phyloP scores from a whole-genome alignment of 1,140 invertebrate genomes.

The Delia radicum region DNA sequence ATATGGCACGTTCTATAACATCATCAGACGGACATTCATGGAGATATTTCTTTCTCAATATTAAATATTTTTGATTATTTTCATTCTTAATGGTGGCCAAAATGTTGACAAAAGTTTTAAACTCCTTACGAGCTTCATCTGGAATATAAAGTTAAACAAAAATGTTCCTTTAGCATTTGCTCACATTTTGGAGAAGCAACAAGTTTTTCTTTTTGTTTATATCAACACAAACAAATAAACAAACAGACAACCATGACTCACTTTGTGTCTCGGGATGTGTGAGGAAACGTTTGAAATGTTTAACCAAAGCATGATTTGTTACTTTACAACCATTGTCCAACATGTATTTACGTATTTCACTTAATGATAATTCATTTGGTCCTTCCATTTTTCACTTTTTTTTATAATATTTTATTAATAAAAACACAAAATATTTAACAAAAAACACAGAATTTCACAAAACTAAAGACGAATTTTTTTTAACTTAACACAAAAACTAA shows the following conservation, averaged over 20 bases:
- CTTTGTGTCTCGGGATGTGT: conserved; percentile 60
- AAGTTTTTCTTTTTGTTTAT: conserved; percentile 22
- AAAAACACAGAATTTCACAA: conserved; percentile 12
- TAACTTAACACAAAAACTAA: conserved; percentile 15
- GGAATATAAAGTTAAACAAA: conserved; percentile 52
- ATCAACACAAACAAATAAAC: conserved; percentile 10
- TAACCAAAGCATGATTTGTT: conserved; percentile 83
- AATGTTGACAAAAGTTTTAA: conserved; percentile 89
- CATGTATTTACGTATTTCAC: conserved; percentile 82
- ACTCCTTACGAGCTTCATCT: conserved; percentile 81
- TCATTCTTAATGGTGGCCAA: conserved; percentile 81
- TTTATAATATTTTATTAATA: background rate
- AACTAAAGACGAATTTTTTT: background rate
- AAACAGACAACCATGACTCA: conserved; percentile 40
- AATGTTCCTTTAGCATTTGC: background rate
- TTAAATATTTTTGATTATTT: conserved; percentile 80
- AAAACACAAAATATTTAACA: conserved; percentile 17
- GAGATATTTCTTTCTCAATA: conserved; percentile 75
- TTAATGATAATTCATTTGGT: conserved; percentile 73
- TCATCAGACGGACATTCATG: conserved; percentile 56
- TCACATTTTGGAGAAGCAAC: conserved; percentile 11
- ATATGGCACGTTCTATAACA: conserved; percentile 53
- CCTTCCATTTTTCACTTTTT: conserved; percentile 62
- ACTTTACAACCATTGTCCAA: conserved; percentile 79
- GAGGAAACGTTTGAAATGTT: conserved; percentile 83